phyloP scores from a whole-genome alignment of 1,140 invertebrate species.

The Drosophila miranda region DNA sequence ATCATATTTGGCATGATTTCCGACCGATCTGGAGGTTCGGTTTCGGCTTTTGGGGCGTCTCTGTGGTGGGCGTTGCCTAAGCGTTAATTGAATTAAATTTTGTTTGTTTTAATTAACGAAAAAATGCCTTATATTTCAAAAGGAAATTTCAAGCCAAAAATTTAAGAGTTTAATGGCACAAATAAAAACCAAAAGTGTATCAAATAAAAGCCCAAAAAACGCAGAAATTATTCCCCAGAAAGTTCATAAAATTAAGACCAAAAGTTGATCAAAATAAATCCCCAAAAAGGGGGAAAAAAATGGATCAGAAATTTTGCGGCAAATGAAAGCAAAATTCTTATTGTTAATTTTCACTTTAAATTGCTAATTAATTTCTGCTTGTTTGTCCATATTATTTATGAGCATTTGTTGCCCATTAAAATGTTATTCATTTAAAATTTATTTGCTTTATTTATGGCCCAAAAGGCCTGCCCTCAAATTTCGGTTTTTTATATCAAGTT shows the following conservation, averaged over 20 bases:
- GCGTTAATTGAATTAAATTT: constrained; percentile 5
- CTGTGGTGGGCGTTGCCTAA: neutral
- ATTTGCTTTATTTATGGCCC: constrained; percentile 3
- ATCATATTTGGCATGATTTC: neutral
- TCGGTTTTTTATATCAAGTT: neutral
- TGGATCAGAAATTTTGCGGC: too few relatives aligned
- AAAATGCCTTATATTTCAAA: neutral
- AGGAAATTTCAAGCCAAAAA: neutral
- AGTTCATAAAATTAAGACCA: neutral
- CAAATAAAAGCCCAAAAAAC: too few relatives aligned
- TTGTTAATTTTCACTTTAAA: neutral
- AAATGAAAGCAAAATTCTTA: too few relatives aligned
- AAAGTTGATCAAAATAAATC: neutral
- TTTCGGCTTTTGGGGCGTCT: neutral
- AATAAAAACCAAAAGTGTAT: too few relatives aligned
- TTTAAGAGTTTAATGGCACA: neutral
- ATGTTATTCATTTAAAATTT: neutral
- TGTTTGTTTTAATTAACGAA: neutral
- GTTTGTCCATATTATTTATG: constrained; percentile 4
- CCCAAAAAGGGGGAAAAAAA: neutral
- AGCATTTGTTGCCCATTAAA: constrained; percentile 9
- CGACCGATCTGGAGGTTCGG: too few relatives aligned
- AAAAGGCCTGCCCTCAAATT: neutral
- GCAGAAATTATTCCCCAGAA: too few relatives aligned
- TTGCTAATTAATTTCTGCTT: constrained; percentile 10